phyloP scores from a whole-genome alignment of 2,888 invertebrate genomes.

The Harpalus rufipes region DNA sequence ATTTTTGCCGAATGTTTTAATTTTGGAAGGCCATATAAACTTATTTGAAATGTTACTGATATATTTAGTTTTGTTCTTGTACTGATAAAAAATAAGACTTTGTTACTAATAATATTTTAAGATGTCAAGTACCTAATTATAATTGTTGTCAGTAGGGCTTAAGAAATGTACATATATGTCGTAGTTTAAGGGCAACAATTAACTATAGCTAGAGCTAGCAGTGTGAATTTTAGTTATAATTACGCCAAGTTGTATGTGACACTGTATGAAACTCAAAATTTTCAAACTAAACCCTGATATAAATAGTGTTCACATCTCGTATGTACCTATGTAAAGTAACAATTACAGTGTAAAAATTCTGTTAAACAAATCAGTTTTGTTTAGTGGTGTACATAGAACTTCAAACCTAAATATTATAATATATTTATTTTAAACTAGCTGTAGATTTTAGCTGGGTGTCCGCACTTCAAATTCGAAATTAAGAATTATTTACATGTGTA shows the following conservation, averaged over 20 bases:
- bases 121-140: constrained; percentile 63
- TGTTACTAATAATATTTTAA: constrained; percentile 47
- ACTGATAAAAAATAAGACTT: constrained; percentile 53
- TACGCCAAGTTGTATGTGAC: too few species aligned
- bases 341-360: constrained; percentile 50
- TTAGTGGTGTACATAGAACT: constrained; percentile 10
- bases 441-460: constrained; percentile 10
- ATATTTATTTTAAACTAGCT: constrained; percentile 33
- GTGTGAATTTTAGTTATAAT: too few species aligned
- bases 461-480: constrained; percentile 34
- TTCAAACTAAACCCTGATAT: too few species aligned
- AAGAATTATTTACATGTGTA: constrained; percentile 54
- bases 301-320: background rate
- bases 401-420: constrained; percentile 16
- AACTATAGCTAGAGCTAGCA: background rate
- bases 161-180: constrained; percentile 37
- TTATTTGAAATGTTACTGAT: constrained; percentile 5
- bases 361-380: constrained; percentile 13
- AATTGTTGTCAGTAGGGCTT: constrained; percentile 55
- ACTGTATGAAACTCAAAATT: too few species aligned
- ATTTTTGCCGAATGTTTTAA: background rate
- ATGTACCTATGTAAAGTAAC: constrained; percentile 48
- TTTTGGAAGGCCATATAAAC: constrained; percentile 17
- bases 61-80: constrained; percentile 54
- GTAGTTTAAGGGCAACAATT: constrained; percentile 36